Evolutionary conservation across 2,888 invertebrate genomes (phyloP).

Genomic region (Leptinotarsa rubiginosa): DNA sequence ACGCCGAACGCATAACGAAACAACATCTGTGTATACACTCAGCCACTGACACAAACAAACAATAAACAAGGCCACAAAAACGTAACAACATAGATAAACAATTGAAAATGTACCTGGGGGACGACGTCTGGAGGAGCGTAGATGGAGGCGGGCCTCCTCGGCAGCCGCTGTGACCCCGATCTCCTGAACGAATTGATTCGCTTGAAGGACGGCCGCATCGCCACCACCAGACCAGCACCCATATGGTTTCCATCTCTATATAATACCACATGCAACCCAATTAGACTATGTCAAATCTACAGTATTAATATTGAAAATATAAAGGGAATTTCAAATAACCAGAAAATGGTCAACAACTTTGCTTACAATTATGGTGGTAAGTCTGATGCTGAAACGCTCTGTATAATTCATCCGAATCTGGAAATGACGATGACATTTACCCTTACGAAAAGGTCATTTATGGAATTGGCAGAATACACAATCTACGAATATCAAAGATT

Average conservation of each 20-base stretch:
- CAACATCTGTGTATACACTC: not conserved
- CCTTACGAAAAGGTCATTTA: too few relatives aligned
- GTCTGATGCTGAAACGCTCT: too few relatives aligned
- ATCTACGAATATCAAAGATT: too few relatives aligned
- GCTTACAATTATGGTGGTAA: too few relatives aligned
- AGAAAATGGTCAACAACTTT: too few relatives aligned
- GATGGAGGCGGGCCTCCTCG: slow-evolving; percentile 57
- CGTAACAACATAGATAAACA: slow-evolving; percentile 1
- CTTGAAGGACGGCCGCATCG: slow-evolving; percentile 62
- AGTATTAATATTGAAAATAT: not conserved
- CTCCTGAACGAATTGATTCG: slow-evolving; percentile 64
- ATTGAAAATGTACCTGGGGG: slow-evolving; percentile 53
- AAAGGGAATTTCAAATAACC: too few relatives aligned
- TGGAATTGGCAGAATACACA: too few relatives aligned
- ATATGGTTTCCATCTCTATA: slow-evolving; percentile 62
- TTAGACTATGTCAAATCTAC: slow-evolving; percentile 39
- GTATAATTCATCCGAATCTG: too few relatives aligned
- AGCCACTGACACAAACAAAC: not conserved
- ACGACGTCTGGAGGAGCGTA: slow-evolving; percentile 47
- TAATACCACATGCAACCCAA: slow-evolving; percentile 59
- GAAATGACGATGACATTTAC: too few relatives aligned
- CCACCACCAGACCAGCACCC: slow-evolving; percentile 63
- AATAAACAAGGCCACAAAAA: not conserved
- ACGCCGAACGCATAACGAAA: not conserved
- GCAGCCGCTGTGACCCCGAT: slow-evolving; percentile 58